Percentiles rank a stretch among this genome's conserved stretches.
Conservation (phyloP, 2,888 invertebrate genomes). For the Heteromurus nitidus region DNA sequence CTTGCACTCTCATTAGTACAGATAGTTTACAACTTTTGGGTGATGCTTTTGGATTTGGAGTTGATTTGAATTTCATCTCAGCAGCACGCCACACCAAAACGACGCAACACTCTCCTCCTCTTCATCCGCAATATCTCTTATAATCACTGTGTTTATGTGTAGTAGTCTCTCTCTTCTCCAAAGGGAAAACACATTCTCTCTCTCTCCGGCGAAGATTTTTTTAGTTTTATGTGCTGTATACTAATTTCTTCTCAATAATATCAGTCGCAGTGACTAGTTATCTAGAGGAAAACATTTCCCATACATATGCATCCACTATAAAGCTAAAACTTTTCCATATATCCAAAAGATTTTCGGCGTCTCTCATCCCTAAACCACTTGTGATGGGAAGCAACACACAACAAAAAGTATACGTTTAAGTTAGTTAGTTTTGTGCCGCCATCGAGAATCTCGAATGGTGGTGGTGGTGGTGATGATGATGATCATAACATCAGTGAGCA, state of each 20-base stretch:
- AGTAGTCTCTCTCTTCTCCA: background rate
- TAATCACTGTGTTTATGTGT: slow-evolving; percentile 40
- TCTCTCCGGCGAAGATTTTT: background rate
- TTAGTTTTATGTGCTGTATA: slow-evolving; percentile 33
- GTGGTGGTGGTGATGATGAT: slow-evolving; percentile 3
- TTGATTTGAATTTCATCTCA: slow-evolving; percentile 61
- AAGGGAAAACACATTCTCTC: slow-evolving; percentile 17
- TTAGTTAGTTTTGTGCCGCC: too few relatives aligned
- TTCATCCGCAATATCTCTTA: too few relatives aligned
- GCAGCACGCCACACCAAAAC: background rate
- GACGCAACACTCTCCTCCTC: too few relatives aligned
- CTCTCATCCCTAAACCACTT: background rate
- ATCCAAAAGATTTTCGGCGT: background rate
- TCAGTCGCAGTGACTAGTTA: slow-evolving; percentile 32
- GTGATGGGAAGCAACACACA: slow-evolving; percentile 3
- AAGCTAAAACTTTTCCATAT: background rate
- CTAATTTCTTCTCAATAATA: slow-evolving; percentile 56
- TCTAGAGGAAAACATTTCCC: too few relatives aligned
- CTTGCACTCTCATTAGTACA: slow-evolving; percentile 63
- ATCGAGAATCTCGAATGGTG: background rate
- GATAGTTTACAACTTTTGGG: slow-evolving; percentile 56
- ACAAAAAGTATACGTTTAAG: background rate
- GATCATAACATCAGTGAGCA: background rate
- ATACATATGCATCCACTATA: background rate
- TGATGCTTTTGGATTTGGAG: slow-evolving; percentile 47